Conservation (phyloP, 2,113 vertebrate genomes). For the Microtus richardsoni region DNA sequence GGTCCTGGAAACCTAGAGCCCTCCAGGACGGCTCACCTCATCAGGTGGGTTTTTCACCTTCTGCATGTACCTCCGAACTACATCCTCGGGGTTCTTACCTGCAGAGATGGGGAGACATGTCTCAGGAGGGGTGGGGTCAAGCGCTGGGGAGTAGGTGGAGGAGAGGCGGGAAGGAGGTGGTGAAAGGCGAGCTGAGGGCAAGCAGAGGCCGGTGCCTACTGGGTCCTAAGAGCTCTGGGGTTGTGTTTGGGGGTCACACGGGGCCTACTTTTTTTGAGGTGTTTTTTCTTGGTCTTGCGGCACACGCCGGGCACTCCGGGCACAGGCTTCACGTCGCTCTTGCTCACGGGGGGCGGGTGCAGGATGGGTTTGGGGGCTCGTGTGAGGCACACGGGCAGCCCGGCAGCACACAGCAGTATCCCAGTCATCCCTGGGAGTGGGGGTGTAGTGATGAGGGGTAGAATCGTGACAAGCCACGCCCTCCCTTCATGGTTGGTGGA, state of each 20-base stretch:
- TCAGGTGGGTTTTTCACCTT: slow-evolving; percentile 96
- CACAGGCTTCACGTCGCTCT: slow-evolving; percentile 97
- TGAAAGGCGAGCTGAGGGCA: no score
- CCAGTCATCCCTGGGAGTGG: slow-evolving; percentile 94
- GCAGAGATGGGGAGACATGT: background rate
- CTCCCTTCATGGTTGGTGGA: rapidly evolving
- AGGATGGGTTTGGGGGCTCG: slow-evolving; percentile 96
- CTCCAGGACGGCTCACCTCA: slow-evolving; percentile 88
- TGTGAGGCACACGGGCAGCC: slow-evolving; percentile 96
- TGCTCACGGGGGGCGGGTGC: slow-evolving; percentile 96
- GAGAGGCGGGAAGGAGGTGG: background rate
- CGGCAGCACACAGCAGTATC: slow-evolving; percentile 96
- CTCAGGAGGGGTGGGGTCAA: background rate
- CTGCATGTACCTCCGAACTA: slow-evolving; percentile 96
- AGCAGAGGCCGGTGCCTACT: background rate
- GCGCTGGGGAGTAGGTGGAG: background rate
- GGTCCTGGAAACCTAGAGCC: rapidly evolving
- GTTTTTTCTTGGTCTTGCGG: slow-evolving; percentile 98
- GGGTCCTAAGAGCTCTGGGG: background rate
- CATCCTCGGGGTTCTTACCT: slow-evolving; percentile 97
- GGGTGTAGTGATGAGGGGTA: rapidly evolving
- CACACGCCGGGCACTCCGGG: slow-evolving; percentile 94
- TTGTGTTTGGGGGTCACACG: rapidly evolving
- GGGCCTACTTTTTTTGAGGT: slow-evolving; percentile 93
- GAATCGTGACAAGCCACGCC: background rate